phyloP scores from a whole-genome alignment of 2,113 vertebrate species.

The Ailuropoda melanoleuca region DNA sequence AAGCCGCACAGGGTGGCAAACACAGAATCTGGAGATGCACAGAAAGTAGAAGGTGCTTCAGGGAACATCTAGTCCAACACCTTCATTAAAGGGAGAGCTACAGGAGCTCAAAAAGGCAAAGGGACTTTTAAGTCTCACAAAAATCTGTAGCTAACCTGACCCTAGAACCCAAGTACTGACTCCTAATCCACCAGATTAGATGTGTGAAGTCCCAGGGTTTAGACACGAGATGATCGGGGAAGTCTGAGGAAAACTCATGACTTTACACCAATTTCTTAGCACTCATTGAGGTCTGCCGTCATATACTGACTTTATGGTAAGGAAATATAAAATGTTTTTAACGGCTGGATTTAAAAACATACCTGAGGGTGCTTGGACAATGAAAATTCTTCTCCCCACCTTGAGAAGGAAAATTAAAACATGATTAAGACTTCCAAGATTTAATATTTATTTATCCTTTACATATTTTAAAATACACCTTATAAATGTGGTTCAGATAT shows the following conservation, averaged over 20 bases:
- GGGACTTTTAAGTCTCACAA: not conserved
- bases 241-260: not conserved
- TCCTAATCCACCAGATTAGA: not conserved
- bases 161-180: not conserved
- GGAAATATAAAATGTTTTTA: not conserved
- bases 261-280: slow-evolving; percentile 7
- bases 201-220: not conserved
- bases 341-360: slow-evolving; percentile 53
- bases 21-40: not conserved
- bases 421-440: slow-evolving; percentile 38
- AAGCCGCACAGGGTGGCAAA: not conserved
- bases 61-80: not conserved
- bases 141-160: not conserved
- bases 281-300: not conserved
- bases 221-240: not conserved
- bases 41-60: not conserved
- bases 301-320: not conserved
- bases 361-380: slow-evolving; percentile 97
- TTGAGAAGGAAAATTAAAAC: slow-evolving; percentile 77
- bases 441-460: slow-evolving; percentile 15
- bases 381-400: slow-evolving; percentile 98
- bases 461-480: slow-evolving; percentile 37
- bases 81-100: not conserved
- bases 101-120: not conserved
- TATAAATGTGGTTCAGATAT: slow-evolving; percentile 1